phyloP scores from a whole-genome alignment of 2,797 vertebrate genomes.

The Argyrosomus regius region DNA sequence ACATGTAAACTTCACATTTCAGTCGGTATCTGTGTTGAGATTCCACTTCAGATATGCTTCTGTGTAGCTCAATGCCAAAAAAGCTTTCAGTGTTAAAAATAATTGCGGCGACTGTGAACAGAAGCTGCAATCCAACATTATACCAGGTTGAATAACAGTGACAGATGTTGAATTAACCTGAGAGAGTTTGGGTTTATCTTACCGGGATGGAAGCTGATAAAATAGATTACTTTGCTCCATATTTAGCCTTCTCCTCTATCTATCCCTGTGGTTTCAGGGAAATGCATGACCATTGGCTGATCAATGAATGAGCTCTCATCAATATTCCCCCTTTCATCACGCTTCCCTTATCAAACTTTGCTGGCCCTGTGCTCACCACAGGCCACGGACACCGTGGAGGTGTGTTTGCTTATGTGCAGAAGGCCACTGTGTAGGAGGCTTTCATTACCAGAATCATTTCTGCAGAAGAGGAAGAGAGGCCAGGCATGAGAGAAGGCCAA shows the following conservation, averaged over 20 bases:
- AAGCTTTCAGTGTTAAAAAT: slow-evolving; percentile 28
- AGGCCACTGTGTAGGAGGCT: slow-evolving; percentile 60
- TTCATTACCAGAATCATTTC: slow-evolving; percentile 55
- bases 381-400: slow-evolving; percentile 38
- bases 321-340: slow-evolving; percentile 44
- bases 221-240: slow-evolving; percentile 8
- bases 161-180: slow-evolving; percentile 10
- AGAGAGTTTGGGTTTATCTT: slow-evolving; percentile 16
- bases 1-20: background rate
- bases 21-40: slow-evolving; percentile 9
- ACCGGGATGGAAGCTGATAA: background rate
- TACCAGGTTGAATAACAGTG: slow-evolving; percentile 19
- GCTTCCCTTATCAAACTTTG: slow-evolving; percentile 46
- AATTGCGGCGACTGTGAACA: background rate
- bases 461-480: slow-evolving; percentile 33
- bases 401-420: slow-evolving; percentile 51
- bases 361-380: slow-evolving; percentile 16
- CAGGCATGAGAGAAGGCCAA: slow-evolving; percentile 21
- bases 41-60: background rate
- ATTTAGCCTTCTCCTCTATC: slow-evolving; percentile 24
- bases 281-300: slow-evolving; percentile 8
- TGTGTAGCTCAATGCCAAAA: slow-evolving; percentile 20
- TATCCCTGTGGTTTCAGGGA: slow-evolving; percentile 19
- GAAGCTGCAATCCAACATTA: background rate
- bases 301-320: slow-evolving; percentile 28